phyloP scores from a whole-genome alignment of 2,113 vertebrate species.

The Gorsachius goisagi region DNA sequence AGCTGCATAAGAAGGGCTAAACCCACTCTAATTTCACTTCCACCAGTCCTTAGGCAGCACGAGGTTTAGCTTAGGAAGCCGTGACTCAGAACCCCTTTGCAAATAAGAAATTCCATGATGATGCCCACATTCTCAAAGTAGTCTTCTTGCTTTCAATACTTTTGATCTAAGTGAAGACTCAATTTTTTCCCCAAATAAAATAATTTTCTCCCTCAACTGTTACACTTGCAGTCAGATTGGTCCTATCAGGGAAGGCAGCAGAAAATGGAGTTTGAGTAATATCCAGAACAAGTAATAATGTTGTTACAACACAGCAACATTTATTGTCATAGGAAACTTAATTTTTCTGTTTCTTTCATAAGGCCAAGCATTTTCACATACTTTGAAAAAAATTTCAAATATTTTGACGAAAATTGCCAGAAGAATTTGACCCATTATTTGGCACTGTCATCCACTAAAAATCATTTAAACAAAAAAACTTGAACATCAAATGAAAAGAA shows the following conservation, averaged over 20 bases:
- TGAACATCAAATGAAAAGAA: neutral
- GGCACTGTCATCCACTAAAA: neutral
- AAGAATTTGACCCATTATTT: neutral
- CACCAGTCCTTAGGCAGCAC: neutral
- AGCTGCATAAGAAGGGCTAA: neutral
- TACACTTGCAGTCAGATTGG: neutral
- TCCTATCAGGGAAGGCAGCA: neutral
- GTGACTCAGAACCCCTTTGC: accelerated
- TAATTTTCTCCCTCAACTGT: neutral
- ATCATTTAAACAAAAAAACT: neutral
- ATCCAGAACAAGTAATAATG: neutral
- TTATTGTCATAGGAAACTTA: neutral
- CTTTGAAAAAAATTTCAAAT: too few relatives aligned
- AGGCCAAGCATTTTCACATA: neutral
- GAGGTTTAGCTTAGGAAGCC: neutral
- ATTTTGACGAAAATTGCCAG: neutral
- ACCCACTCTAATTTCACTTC: neutral
- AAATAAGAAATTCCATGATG: neutral
- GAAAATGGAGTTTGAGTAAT: neutral
- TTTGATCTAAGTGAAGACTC: neutral
- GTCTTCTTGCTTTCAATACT: neutral
- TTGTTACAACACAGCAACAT: neutral
- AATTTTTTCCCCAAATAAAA: neutral
- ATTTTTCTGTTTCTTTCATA: neutral
- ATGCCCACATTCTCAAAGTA: neutral